These are phyloP conservation scores for Phataginus tricuspis DNA, from an alignment of 2,797 vertebrate species.

Conservation along the genomic window DNA sequence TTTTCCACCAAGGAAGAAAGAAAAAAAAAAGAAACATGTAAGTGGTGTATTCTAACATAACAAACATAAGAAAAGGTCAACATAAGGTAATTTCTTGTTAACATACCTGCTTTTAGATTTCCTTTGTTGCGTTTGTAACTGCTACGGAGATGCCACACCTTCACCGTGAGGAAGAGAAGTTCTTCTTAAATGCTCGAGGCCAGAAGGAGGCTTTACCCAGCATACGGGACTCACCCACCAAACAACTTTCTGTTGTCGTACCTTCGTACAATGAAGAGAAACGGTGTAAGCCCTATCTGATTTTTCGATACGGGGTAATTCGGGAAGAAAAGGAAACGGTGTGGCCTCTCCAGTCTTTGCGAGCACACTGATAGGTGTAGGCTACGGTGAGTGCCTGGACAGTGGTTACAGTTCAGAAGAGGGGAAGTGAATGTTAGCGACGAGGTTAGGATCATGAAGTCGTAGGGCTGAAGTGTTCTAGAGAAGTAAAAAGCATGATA, in stretches of 20 bases:
- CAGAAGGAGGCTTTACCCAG: slow-evolving; percentile 89
- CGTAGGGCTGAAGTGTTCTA: too few species aligned
- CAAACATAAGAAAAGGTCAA: background rate
- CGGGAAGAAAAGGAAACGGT: background rate
- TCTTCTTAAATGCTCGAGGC: slow-evolving; percentile 88
- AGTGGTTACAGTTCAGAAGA: background rate
- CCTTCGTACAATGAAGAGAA: slow-evolving; percentile 97
- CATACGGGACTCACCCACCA: slow-evolving; percentile 90
- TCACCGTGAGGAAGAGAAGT: slow-evolving; percentile 90
- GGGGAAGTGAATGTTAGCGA: background rate
- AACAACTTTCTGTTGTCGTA: slow-evolving; percentile 93
- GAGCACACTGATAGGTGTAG: background rate
- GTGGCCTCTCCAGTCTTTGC: background rate
- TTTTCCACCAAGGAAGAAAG: background rate
- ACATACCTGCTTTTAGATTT: slow-evolving; percentile 83
- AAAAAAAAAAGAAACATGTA: background rate
- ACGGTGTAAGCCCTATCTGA: slow-evolving; percentile 90
- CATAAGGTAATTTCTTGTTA: background rate
- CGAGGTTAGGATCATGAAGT: background rate
- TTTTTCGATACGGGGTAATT: slow-evolving; percentile 50
- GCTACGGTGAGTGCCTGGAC: background rate
- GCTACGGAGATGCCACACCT: slow-evolving; percentile 87
- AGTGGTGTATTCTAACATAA: background rate
- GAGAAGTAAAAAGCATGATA: background rate
- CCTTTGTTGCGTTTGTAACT: slow-evolving; percentile 89